These are phyloP conservation scores for Sebastes glaucus DNA, from an alignment of 2,797 vertebrate genomes.

Conservation along the genomic window DNA sequence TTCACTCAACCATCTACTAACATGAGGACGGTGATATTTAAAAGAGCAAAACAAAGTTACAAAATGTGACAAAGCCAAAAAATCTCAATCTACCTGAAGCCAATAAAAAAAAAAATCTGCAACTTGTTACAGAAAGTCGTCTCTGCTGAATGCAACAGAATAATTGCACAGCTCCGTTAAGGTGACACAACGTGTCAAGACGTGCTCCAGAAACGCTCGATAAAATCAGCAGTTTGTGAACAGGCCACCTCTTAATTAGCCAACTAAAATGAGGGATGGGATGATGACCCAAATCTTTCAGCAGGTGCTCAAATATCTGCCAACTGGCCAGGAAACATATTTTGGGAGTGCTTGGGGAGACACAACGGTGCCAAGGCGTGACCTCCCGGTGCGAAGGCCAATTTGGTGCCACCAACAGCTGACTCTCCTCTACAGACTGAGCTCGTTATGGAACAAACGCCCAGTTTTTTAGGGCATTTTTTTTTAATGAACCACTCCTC, in stretches of 20 bases:
- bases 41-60: background rate
- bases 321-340: conserved; percentile 6
- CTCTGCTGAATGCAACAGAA: background rate
- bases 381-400: background rate
- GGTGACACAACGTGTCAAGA: background rate
- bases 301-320: conserved; percentile 5
- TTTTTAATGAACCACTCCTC: background rate
- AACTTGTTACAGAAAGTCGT: background rate
- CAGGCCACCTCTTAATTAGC: conserved; percentile 25
- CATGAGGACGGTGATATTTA: background rate
- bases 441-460: background rate
- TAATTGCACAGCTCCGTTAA: background rate
- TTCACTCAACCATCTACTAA: conserved; percentile 11
- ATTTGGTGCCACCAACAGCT: background rate
- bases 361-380: background rate
- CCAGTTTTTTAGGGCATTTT: background rate
- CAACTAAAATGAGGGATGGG: conserved; percentile 38
- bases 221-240: conserved; percentile 26
- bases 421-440: background rate
- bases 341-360: background rate
- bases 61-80: background rate
- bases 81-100: background rate
- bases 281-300: conserved; percentile 39
- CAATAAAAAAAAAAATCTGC: conserved; percentile 10
- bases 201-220: conserved; percentile 8